Evolutionary conservation across 2,888 invertebrate genomes (phyloP).

Genomic region (Drosophila atroscutellata): DNA sequence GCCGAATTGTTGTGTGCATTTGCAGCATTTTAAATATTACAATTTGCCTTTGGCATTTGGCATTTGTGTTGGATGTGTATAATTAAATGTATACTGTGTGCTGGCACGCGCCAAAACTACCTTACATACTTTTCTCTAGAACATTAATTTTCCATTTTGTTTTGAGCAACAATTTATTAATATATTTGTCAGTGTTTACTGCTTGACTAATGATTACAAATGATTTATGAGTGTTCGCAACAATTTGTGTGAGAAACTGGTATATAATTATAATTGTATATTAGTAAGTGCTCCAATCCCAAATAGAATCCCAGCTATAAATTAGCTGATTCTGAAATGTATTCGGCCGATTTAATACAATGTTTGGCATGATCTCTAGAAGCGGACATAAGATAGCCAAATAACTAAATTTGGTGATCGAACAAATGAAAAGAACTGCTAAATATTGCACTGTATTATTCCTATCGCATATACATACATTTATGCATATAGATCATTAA

Average conservation of each 20-base stretch:
- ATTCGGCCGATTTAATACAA: not conserved
- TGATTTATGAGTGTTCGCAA: not conserved
- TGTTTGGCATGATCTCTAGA: not conserved
- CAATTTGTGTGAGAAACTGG: not conserved
- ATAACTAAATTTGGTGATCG: not conserved
- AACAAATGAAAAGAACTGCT: not conserved
- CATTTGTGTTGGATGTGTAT: not conserved
- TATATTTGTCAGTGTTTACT: not conserved
- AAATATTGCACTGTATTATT: not conserved
- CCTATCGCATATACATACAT: not conserved
- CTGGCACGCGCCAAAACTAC: slow-evolving; percentile 5
- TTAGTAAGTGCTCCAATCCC: not conserved
- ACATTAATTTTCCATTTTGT: not conserved
- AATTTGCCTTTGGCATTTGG: slow-evolving; percentile 1
- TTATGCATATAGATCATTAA: not conserved
- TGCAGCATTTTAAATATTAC: not conserved
- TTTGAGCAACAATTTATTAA: not conserved
- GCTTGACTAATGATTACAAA: not conserved
- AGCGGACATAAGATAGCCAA: not conserved
- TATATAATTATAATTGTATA: not conserved
- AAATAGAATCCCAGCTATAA: not conserved
- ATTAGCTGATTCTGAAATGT: not conserved
- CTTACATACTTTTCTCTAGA: not conserved
- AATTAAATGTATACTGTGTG: not conserved
- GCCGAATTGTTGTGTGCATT: not conserved